Conservation (phyloP, 2,888 invertebrate genomes). For the Anticlea derivata region DNA sequence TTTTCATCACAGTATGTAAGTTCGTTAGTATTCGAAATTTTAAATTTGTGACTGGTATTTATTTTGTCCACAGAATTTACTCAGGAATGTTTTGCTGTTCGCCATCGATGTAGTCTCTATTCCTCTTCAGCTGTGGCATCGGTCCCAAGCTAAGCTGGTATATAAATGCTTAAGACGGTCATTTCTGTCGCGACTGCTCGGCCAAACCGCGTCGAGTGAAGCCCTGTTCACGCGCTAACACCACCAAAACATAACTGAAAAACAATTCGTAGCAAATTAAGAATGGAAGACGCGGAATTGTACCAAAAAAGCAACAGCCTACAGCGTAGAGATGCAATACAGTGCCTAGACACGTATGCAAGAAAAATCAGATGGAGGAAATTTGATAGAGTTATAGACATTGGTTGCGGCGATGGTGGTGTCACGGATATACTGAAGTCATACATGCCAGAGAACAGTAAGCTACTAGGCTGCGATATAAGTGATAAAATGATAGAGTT, state of each 20-base stretch:
- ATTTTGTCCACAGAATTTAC: slow-evolving; percentile 10
- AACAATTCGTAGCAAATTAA: slow-evolving; percentile 21
- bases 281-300: slow-evolving; percentile 85
- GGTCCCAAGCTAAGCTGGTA: slow-evolving; percentile 47
- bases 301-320: slow-evolving; percentile 87
- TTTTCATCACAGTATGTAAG: too few relatives aligned
- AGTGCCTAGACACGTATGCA: slow-evolving; percentile 86
- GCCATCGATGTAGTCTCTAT: slow-evolving; percentile 28
- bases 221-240: slow-evolving; percentile 59
- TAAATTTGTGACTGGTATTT: too few relatives aligned
- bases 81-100: slow-evolving; percentile 26
- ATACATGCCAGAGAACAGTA: slow-evolving; percentile 78
- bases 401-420: slow-evolving; percentile 90
- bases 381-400: slow-evolving; percentile 84
- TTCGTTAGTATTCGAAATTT: too few relatives aligned
- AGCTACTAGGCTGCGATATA: slow-evolving; percentile 87
- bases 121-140: slow-evolving; percentile 18
- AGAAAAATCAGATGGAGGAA: slow-evolving; percentile 82
- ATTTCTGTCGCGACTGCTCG: slow-evolving; percentile 60
- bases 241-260: slow-evolving; percentile 35
- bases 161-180: slow-evolving; percentile 71
- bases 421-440: slow-evolving; percentile 86
- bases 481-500: slow-evolving; percentile 88
- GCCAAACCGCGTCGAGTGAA: slow-evolving; percentile 65
- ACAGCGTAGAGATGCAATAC: slow-evolving; percentile 84